Base-by-base conservation (phyloP, 2,797 vertebrate genomes). In the Amphiprion clarkii region DNA sequence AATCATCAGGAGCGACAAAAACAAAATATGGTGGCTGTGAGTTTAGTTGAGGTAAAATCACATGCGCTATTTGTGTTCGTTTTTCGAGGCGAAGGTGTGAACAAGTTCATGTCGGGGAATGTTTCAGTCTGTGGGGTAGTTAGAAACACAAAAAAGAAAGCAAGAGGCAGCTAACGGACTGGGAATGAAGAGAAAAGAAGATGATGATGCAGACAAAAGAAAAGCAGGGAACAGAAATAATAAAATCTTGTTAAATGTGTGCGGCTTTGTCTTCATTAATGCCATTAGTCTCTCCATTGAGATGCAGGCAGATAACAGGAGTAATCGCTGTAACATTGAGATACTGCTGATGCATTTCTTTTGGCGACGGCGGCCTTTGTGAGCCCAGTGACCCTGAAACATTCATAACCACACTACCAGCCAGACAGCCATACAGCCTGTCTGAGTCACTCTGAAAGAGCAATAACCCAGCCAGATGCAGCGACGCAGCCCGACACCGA, bases 371-470 rank as follows among this genome's bases (percentile, higher is more conserved):
- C 51, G n/a, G 80, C 66, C 80, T 81, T 76, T 78, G 74, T 75
- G 74, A 90, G 80, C 81, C 72, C 49, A 33, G 71, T 81, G 90
- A 93, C 91, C 91, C 92, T 92, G 91, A 91, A 88, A 82, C 85
- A 86, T 79, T 91, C 62, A 88, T 78, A 90, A 87, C 82, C 70
- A 63, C 85, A 65, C 84, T 75, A 88, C 42, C 77, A 88, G 72
- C 88, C 90, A 93, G 91, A 93, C 90, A 88, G 88, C 76, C 80
- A 67, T 60, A 73, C 85, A 84, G 87, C 80, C 55, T 12, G 83
- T 90, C 88, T 93, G 92, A 93, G 89, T 93, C 91, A 91, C 85
- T 86, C 66, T 90, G 88, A 91, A 87, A 92, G 89, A 90, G 90
- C 82, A 85, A 74, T 56, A 80, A 89, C 84, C 76, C 79, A 80